Conservation (phyloP, 2,113 vertebrate species). For the Gasterosteus aculeatus region DNA sequence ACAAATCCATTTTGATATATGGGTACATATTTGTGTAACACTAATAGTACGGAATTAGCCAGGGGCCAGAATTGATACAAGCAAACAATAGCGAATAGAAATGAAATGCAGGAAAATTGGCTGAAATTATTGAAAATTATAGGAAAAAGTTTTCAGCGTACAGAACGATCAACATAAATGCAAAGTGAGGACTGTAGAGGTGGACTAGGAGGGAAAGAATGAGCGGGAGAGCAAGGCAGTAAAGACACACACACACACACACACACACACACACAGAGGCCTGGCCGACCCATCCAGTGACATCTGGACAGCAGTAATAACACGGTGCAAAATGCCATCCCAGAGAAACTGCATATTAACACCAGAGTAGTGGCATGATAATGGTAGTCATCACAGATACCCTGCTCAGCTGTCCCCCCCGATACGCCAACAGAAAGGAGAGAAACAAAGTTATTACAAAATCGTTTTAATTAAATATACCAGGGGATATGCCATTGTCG, state of each 20-base stretch:
- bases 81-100: slow-evolving; percentile 18
- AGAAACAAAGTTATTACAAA: slow-evolving; percentile 42
- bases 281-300: slow-evolving; percentile 65
- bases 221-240: slow-evolving; percentile 23
- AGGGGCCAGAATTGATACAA: not conserved
- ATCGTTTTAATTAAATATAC: slow-evolving; percentile 22
- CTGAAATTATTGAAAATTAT: slow-evolving; percentile 50
- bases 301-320: slow-evolving; percentile 83
- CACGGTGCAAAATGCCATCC: slow-evolving; percentile 78
- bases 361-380: slow-evolving; percentile 78
- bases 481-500: not conserved
- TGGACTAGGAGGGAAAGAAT: slow-evolving; percentile 26
- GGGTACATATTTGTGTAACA: not conserved
- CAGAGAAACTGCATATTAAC: slow-evolving; percentile 80
- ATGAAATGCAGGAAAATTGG: slow-evolving; percentile 14
- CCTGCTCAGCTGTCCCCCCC: slow-evolving; percentile 64
- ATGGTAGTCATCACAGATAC: slow-evolving; percentile 78
- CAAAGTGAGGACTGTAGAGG: slow-evolving; percentile 15
- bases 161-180: slow-evolving; percentile 26
- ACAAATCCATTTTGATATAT: not conserved
- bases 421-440: slow-evolving; percentile 30
- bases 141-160: slow-evolving; percentile 14
- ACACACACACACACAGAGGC: slow-evolving; percentile 12
- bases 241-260: slow-evolving; percentile 27
- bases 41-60: not conserved